These are phyloP conservation scores for Iguana delicatissima DNA, from an alignment of 2,797 vertebrate genomes.

Conservation along the genomic window DNA sequence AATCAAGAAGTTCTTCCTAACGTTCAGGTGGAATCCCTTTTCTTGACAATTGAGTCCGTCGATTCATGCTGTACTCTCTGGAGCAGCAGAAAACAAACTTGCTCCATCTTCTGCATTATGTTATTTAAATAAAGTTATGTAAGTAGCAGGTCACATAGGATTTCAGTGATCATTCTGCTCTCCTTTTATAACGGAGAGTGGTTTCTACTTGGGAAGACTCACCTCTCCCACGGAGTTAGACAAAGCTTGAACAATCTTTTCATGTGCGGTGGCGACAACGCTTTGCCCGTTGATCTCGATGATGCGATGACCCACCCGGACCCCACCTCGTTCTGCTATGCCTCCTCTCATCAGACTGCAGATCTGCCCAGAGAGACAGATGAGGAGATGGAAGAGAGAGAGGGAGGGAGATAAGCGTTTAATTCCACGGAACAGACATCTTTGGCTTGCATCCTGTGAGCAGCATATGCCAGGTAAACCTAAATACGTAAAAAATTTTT, in stretches of 20 bases:
- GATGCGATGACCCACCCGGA: constrained; percentile 96
- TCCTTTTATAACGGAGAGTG: background rate
- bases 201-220: constrained; percentile 47
- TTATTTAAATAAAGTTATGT: too few relatives aligned
- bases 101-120: too few relatives aligned
- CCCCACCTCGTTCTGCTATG: constrained; percentile 96
- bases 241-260: constrained; percentile 98
- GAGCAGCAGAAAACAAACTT: too few relatives aligned
- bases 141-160: too few relatives aligned
- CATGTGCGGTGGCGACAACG: constrained; percentile 97
- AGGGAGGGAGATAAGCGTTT: background rate
- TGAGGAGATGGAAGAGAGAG: constrained; percentile 35
- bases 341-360: constrained; percentile 98
- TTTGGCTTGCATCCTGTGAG: too few relatives aligned
- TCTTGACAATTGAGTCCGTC: too few relatives aligned
- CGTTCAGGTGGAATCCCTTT: too few relatives aligned
- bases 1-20: too few relatives aligned
- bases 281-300: constrained; percentile 99
- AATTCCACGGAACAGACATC: background rate
- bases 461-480: too few relatives aligned
- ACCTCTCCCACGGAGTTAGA: constrained; percentile 99
- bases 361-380: constrained; percentile 82
- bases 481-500: too few relatives aligned
- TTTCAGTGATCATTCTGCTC: too few relatives aligned
- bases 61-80: too few relatives aligned